Conservation (phyloP, 2,797 vertebrate species). For the Morelia viridis region DNA sequence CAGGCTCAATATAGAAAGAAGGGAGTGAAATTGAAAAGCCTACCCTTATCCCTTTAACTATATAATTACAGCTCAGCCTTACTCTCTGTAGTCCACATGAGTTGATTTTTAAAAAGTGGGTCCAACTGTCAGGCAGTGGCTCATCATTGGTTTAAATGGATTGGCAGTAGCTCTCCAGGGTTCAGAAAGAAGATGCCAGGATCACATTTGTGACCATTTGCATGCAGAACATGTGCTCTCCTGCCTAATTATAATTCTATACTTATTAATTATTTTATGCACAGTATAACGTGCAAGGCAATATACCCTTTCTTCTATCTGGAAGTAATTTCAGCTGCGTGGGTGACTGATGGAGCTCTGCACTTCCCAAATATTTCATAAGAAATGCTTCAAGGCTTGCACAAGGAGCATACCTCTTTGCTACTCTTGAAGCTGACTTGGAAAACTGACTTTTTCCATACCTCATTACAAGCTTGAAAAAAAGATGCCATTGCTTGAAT, state of each 20-base stretch:
- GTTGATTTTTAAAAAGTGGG: background rate
- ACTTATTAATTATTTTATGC: background rate
- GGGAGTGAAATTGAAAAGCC: background rate
- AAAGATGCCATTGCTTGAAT: background rate
- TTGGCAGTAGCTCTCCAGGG: background rate
- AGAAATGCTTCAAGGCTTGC: too few relatives aligned
- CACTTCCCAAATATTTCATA: background rate
- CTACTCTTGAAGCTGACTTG: background rate
- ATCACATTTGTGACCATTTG: background rate
- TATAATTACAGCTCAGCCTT: background rate
- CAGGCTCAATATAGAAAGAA: background rate
- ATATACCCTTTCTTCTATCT: background rate
- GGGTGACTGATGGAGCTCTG: background rate
- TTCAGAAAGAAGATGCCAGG: background rate
- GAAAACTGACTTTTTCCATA: background rate
- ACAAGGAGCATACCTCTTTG: background rate
- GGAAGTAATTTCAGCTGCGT: background rate
- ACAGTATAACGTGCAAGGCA: background rate
- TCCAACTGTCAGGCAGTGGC: background rate
- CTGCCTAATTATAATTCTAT: background rate
- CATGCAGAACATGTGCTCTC: background rate
- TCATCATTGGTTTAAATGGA: background rate
- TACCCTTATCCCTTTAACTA: background rate
- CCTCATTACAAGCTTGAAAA: background rate
- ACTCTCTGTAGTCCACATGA: background rate